These are phyloP conservation scores for Corapipo altera DNA, from an alignment of 2,113 vertebrate species.

Conservation along the genomic window DNA sequence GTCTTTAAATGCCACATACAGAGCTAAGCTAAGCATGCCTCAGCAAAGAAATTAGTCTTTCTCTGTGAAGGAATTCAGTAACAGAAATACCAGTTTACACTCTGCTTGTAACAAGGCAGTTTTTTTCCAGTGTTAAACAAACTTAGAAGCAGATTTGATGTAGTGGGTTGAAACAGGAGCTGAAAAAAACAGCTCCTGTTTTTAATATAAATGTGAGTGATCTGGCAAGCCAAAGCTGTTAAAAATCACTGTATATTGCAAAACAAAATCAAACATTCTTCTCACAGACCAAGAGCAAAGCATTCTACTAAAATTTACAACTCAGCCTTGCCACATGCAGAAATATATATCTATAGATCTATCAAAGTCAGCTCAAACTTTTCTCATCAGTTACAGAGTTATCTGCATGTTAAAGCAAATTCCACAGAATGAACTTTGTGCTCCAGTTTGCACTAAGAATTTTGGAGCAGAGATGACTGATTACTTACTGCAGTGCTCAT, in stretches of 20 bases:
- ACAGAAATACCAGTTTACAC: background rate
- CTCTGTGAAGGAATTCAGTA: background rate
- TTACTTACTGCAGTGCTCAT: background rate
- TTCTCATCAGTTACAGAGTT: background rate
- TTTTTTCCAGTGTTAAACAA: background rate
- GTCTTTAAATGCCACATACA: background rate
- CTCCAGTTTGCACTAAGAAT: background rate
- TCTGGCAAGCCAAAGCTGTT: background rate
- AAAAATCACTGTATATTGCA: background rate
- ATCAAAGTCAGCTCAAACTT: background rate
- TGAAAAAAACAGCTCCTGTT: background rate
- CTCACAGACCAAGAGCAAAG: background rate
- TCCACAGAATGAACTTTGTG: background rate
- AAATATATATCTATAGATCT: background rate
- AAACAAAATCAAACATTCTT: background rate
- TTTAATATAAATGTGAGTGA: background rate
- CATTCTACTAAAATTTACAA: background rate
- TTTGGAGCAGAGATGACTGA: background rate
- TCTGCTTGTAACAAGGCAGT: background rate
- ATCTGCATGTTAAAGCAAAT: background rate
- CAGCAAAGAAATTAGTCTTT: background rate
- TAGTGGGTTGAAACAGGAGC: background rate
- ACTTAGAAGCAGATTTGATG: background rate
- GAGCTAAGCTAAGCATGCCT: background rate
- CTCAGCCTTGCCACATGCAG: background rate